phyloP scores from a whole-genome alignment of 1,140 invertebrate species.

The Habropoda laboriosa region DNA sequence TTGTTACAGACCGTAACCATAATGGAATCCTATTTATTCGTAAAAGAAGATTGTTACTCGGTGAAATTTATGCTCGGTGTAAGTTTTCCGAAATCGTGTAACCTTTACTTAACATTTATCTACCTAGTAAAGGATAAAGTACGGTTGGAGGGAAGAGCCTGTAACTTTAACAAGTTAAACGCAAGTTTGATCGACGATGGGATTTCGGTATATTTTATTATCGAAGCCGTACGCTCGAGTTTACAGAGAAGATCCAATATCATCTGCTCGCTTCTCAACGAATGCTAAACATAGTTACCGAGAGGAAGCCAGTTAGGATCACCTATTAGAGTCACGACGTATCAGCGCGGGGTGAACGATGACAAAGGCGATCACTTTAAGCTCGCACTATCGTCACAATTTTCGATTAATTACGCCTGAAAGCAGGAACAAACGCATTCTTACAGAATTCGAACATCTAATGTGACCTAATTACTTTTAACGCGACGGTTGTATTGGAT shows the following conservation, averaged over 20 bases:
- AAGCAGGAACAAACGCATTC: background rate
- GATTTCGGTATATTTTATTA: background rate
- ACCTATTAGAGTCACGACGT: slow-evolving; percentile 4
- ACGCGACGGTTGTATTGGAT: no score
- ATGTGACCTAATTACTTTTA: no score
- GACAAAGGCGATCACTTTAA: background rate
- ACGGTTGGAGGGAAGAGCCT: no score
- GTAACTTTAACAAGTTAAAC: no score
- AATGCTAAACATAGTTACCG: slow-evolving; percentile 1
- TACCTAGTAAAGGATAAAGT: background rate
- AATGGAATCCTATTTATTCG: background rate
- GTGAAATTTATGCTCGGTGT: background rate
- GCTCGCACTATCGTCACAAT: background rate
- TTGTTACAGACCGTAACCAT: background rate
- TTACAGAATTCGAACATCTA: background rate
- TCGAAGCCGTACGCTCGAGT: slow-evolving; percentile 5
- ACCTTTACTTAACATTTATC: background rate
- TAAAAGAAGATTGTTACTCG: background rate
- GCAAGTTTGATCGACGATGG: background rate
- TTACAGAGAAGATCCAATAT: slow-evolving; percentile 7
- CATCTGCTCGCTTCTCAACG: background rate
- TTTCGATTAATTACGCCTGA: background rate
- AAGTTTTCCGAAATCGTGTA: background rate
- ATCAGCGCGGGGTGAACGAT: background rate
- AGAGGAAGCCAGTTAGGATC: slow-evolving; percentile 12